Evolutionary conservation across 2,797 vertebrate genomes (phyloP).

Genomic region (Limosa lapponica): DNA sequence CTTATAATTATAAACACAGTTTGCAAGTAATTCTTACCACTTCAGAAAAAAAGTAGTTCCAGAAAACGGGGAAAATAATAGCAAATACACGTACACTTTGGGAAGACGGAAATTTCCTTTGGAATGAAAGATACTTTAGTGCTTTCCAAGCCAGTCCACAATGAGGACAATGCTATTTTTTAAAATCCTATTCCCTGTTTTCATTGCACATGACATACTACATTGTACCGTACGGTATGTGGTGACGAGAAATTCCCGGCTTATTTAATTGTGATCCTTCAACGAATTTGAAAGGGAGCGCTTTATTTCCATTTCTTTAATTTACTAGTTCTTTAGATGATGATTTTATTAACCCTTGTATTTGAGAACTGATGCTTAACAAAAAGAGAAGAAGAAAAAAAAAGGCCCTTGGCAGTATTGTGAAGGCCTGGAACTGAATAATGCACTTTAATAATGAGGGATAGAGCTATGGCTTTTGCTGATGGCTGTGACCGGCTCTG

Average conservation of each 20-base stretch:
- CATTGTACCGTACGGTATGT: background rate
- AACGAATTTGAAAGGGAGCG: slow-evolving; percentile 47
- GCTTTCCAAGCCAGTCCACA: slow-evolving; percentile 5
- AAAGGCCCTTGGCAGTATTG: slow-evolving; percentile 78
- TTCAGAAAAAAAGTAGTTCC: background rate
- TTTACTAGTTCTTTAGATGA: slow-evolving; percentile 56
- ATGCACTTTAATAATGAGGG: slow-evolving; percentile 87
- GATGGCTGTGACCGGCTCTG: slow-evolving; percentile 88
- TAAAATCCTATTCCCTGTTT: background rate
- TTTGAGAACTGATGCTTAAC: slow-evolving; percentile 64
- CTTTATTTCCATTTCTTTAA: slow-evolving; percentile 69
- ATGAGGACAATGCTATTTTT: background rate
- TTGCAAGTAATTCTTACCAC: background rate
- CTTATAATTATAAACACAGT: background rate
- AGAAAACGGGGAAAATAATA: background rate
- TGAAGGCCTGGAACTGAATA: slow-evolving; percentile 84
- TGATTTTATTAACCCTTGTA: slow-evolving; percentile 71
- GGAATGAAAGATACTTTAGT: background rate
- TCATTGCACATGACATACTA: slow-evolving; percentile 22
- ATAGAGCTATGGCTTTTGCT: slow-evolving; percentile 85
- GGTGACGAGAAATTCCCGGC: slow-evolving; percentile 35
- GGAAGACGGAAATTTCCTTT: background rate
- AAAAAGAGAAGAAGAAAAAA: slow-evolving; percentile 31
- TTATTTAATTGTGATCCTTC: slow-evolving; percentile 71
- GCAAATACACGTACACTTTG: background rate